Conservation (phyloP, 2,888 invertebrate genomes). For the Cosmopolites sordidus region DNA sequence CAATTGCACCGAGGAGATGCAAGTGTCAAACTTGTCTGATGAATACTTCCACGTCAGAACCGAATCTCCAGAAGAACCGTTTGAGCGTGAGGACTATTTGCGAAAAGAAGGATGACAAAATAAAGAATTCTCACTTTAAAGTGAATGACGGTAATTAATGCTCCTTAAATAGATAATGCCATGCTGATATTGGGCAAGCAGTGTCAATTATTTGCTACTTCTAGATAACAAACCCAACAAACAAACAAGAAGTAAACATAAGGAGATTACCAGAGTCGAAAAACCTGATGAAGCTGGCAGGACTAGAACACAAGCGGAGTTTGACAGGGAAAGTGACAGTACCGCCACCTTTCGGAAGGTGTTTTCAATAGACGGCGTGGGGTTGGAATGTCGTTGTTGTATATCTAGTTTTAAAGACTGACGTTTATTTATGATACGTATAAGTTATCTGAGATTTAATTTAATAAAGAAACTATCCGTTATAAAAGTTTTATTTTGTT, state of each 20-base stretch:
- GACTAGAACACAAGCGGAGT: conserved; percentile 1
- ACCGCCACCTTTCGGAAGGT: conserved; percentile 19
- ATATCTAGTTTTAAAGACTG: conserved; percentile 20
- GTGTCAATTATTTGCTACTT: too few relatives aligned
- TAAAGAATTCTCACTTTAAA: too few relatives aligned
- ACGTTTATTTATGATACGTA: too few relatives aligned
- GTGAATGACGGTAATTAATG: too few relatives aligned
- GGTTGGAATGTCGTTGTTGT: conserved; percentile 23
- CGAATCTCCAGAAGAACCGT: conserved; percentile 1
- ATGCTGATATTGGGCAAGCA: too few relatives aligned
- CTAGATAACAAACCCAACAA: not conserved
- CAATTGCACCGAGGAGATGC: not conserved
- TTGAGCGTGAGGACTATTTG: conserved; percentile 2
- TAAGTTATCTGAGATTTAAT: too few relatives aligned
- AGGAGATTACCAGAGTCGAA: not conserved
- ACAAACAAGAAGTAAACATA: not conserved
- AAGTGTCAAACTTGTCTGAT: conserved; percentile 6
- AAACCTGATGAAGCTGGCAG: too few relatives aligned
- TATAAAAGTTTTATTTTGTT: too few relatives aligned
- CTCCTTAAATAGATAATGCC: too few relatives aligned
- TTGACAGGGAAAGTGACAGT: conserved; percentile 9
- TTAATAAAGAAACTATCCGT: too few relatives aligned
- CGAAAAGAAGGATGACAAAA: not conserved
- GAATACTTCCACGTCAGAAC: conserved; percentile 10
- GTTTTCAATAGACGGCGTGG: conserved; percentile 21